Evolutionary conservation across 2,797 vertebrate genomes (phyloP).

Genomic region (Gymnothorax reevesii): DNA sequence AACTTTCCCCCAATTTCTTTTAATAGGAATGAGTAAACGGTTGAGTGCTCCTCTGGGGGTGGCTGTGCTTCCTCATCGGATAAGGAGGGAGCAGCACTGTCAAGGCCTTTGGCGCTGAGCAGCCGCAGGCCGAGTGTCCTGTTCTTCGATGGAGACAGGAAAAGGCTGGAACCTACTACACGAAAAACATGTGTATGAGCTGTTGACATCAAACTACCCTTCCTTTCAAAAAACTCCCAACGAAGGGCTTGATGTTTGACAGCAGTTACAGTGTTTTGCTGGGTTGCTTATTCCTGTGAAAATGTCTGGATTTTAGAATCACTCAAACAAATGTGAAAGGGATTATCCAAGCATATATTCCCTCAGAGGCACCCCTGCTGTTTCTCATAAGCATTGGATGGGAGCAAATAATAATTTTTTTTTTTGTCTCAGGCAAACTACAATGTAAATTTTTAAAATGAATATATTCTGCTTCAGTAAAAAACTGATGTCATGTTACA

Average conservation of each 20-base stretch:
- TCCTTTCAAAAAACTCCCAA: constrained; percentile 13
- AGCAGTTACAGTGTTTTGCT: neutral
- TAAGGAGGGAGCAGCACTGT: constrained; percentile 80
- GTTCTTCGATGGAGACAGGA: constrained; percentile 68
- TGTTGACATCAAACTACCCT: constrained; percentile 47
- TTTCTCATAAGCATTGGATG: constrained; percentile 8
- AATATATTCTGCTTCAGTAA: too few species aligned
- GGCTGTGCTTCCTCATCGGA: constrained; percentile 84
- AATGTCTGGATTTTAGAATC: constrained; percentile 15
- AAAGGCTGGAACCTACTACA: constrained; percentile 48
- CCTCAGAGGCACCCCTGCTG: neutral
- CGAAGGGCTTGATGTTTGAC: neutral
- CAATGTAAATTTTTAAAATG: neutral
- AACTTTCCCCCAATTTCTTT: constrained; percentile 91
- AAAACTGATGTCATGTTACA: too few species aligned
- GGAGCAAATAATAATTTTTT: neutral
- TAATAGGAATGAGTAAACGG: constrained; percentile 88
- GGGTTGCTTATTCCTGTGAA: constrained; percentile 11
- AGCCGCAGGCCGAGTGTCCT: constrained; percentile 50
- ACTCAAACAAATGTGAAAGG: constrained; percentile 29
- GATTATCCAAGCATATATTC: neutral
- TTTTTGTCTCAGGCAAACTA: neutral
- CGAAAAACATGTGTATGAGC: constrained; percentile 23
- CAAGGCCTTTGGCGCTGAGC: constrained; percentile 58
- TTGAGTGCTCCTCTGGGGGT: constrained; percentile 87